These are phyloP conservation scores for Aleiodes alternator DNA, from an alignment of 2,888 invertebrate genomes.

Conservation along the genomic window DNA sequence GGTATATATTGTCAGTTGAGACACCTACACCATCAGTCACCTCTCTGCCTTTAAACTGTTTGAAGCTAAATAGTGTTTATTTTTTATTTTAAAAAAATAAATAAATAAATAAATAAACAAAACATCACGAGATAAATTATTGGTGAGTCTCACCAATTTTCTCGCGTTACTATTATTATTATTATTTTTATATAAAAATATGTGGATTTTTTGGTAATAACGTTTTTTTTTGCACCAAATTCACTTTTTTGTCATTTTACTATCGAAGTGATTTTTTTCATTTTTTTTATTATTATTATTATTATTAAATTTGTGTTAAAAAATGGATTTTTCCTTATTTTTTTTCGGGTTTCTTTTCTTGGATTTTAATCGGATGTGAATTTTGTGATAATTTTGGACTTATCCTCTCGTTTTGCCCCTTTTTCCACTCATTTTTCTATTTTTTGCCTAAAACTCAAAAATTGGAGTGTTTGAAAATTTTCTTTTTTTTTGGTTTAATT, in stretches of 20 bases:
- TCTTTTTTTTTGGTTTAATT: no score
- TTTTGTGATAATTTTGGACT: neutral
- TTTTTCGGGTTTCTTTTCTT: no score
- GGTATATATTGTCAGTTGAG: slow-evolving; percentile 71
- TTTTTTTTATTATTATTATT: slow-evolving; percentile 5
- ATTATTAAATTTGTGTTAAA: neutral
- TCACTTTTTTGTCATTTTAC: neutral
- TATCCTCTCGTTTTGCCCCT: neutral
- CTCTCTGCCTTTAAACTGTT: slow-evolving; percentile 67
- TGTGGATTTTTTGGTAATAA: neutral
- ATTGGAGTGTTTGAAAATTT: neutral
- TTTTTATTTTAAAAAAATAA: slow-evolving; percentile 4
- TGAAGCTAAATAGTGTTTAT: slow-evolving; percentile 61
- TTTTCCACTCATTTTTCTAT: neutral
- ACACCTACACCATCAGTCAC: slow-evolving; percentile 72
- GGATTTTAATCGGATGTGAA: neutral
- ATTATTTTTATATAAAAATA: slow-evolving; percentile 28
- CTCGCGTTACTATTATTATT: neutral
- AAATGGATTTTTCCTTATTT: neutral
- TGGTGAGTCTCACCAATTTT: slow-evolving; percentile 45
- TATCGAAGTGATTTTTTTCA: neutral
- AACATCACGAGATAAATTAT: slow-evolving; percentile 55
- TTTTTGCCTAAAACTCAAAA: neutral
- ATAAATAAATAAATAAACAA: neutral
- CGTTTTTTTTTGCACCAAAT: slow-evolving; percentile 4